Base-by-base conservation (phyloP, 2,888 invertebrate genomes). In the Mesopsocus fuscifrons region DNA sequence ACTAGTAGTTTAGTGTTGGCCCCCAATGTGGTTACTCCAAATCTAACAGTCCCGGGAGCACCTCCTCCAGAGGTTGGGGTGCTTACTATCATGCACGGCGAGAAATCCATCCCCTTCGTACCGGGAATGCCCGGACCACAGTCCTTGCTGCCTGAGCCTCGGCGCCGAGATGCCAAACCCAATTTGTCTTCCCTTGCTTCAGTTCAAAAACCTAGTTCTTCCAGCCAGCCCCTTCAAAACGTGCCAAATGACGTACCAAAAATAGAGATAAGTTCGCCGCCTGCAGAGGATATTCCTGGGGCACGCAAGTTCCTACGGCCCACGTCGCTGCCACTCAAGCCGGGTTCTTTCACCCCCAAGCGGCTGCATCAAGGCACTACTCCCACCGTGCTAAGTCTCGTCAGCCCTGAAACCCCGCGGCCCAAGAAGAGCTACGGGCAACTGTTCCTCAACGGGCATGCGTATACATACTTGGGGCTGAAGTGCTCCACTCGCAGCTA, bases 401-500 rank as follows among this genome's bases (percentile, higher is more conserved):
- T 89, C 41, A 88, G 87, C 47, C 89, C 91, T 1, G 89, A 91
- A 61, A 91, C 89, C 0, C 89, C 89, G 8, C 66, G 89, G 13
- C 85, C 87, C 1, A 81, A 82, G 32, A 89, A 89, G 58, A 80
- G 84, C 22, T 88, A 85, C 56, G 82, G 84, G 34, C 88, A 91
- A 59, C 70, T 88, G 45, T 85, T 83, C 61, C 65, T 88, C 46
- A 87, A 89, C 57, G 89, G 89, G 26, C 85, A 87, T 57, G 87
- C 88, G 32, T 91, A 89, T 59, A 89, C 89, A 35, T 87, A 88
- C 61, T 64, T 91, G 53, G 89, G 87, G 1, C 65, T 91, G 45
- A 91, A 91, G 62, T 83, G 85, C 59, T 87, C 88, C 17, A 88
- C 89, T 2, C 77, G 83, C 58, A 77, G 82, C 45, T 89, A 87